These are phyloP conservation scores for Brenthis ino DNA, from an alignment of 2,888 invertebrate genomes.

Conservation along the genomic window DNA sequence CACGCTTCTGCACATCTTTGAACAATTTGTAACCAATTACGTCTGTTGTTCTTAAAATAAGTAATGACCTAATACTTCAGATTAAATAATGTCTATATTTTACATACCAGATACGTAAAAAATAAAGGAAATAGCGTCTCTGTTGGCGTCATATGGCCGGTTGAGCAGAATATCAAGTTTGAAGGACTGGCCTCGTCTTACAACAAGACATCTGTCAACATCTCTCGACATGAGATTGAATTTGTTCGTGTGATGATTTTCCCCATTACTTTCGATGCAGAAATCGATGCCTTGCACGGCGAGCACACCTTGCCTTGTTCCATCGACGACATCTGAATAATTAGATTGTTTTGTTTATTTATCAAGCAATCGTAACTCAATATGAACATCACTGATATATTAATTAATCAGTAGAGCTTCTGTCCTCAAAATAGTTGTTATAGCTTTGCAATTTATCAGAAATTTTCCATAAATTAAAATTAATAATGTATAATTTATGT, in stretches of 20 bases:
- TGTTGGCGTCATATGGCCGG: conserved; percentile 87
- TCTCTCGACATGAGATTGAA: conserved; percentile 87
- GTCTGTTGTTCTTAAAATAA: conserved; percentile 39
- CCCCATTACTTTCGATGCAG: conserved; percentile 88
- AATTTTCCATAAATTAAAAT: too few species aligned
- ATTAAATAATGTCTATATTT: conserved; percentile 35
- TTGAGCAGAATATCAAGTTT: conserved; percentile 87
- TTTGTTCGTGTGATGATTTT: conserved; percentile 88
- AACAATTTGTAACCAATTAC: conserved; percentile 43
- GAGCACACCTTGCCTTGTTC: conserved; percentile 82
- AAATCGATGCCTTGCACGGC: conserved; percentile 88
- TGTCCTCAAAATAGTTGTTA: too few species aligned
- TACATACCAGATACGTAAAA: conserved; percentile 88
- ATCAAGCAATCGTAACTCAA: neutral
- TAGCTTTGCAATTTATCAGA: too few species aligned
- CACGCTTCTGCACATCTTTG: conserved; percentile 88
- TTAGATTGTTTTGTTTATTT: conserved; percentile 27
- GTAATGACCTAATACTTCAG: conserved; percentile 11
- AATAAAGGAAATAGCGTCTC: conserved; percentile 91
- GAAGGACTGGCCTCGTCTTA: conserved; percentile 93
- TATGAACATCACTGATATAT: conserved; percentile 2
- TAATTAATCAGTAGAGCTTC: too few species aligned
- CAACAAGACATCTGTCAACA: conserved; percentile 85
- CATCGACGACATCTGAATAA: conserved; percentile 74
- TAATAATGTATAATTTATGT: too few species aligned